Base-by-base conservation (phyloP, 2,113 vertebrate species). In the Apus apus region DNA sequence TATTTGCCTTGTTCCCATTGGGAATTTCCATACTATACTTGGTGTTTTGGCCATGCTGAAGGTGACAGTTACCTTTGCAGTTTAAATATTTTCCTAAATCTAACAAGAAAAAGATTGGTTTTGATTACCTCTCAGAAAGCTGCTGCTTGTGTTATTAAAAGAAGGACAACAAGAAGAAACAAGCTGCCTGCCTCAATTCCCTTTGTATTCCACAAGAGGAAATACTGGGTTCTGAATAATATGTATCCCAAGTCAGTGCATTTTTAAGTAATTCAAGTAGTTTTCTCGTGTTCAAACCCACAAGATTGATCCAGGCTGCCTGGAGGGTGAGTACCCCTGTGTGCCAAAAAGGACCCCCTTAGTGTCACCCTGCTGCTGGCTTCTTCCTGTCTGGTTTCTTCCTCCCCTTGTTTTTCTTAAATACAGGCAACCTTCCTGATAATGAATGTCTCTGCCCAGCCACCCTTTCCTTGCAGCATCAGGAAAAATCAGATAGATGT, bases 21-120 rank as follows among this genome's bases (percentile, higher is more conserved):
- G 86, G 56, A 53, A 50, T 43, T 56, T 29, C 32, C 45, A 23
- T 34, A 30, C 48, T 11, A 29, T 7, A 8, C 15, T 27, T 1
- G 1, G 48, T 1, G 0, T 8, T 25, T 73, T 56, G 56, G 50
- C 74, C 17, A 3, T 4, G 8, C 2, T 50, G 43, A 70, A 23
- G 50, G n/a, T 8, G 13, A 46, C 15, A 20, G 29, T 66, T 26
- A 48, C 29, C 71, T 81, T 17, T 16, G 57, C 18, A 1, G 1
- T 25, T 66, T 34, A 71, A 43, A 57, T 15, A 19, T 66, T 43
- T 36, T 51, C 23, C 38, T 53, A 38, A 71, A 60, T 23, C 79
- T 62, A 29, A 16, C 15, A 23, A 30, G 53, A 22, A 66, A 65
- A 73, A 61, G n/a, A 20, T 11, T 34, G 14, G 11, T 1, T 66